Evolutionary conservation across 2,888 invertebrate genomes (phyloP).

Genomic region (Agrochola lychnidis): DNA sequence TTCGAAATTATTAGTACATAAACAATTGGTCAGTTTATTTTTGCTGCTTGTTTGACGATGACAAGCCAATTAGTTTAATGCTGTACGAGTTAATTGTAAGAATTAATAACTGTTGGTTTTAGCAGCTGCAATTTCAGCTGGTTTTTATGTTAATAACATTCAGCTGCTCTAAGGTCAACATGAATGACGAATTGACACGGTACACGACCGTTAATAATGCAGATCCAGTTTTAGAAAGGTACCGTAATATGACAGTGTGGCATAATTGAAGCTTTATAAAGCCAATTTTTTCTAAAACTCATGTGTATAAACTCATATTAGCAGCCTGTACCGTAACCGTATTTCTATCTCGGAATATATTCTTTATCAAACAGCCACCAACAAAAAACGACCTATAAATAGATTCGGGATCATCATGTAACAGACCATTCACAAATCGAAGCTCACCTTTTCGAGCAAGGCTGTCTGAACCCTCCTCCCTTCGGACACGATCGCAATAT

Average conservation of each 20-base stretch:
- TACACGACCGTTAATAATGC: not conserved
- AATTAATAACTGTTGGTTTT: conserved; percentile 14
- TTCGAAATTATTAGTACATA: not conserved
- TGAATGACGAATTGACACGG: not conserved
- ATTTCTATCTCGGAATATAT: too few species aligned
- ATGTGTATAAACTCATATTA: not conserved
- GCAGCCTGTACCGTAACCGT: not conserved
- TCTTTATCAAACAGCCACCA: not conserved
- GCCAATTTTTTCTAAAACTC: not conserved
- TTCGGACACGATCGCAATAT: conserved; percentile 20
- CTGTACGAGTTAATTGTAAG: conserved; percentile 16
- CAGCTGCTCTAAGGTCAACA: conserved; percentile 33
- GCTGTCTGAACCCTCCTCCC: conserved; percentile 7
- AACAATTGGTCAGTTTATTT: conserved; percentile 13
- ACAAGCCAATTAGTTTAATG: conserved; percentile 8
- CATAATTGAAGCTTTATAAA: not conserved
- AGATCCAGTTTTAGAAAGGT: not conserved
- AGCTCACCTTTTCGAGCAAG: conserved; percentile 17
- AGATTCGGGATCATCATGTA: conserved; percentile 1
- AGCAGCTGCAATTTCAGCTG: conserved; percentile 33
- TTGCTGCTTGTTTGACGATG: not conserved
- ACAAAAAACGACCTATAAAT: conserved; percentile 5
- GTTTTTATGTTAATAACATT: not conserved
- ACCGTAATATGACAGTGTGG: not conserved
- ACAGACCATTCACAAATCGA: not conserved